Conservation (phyloP, 2,113 vertebrate species). For the Puffinus mauretanicus region DNA sequence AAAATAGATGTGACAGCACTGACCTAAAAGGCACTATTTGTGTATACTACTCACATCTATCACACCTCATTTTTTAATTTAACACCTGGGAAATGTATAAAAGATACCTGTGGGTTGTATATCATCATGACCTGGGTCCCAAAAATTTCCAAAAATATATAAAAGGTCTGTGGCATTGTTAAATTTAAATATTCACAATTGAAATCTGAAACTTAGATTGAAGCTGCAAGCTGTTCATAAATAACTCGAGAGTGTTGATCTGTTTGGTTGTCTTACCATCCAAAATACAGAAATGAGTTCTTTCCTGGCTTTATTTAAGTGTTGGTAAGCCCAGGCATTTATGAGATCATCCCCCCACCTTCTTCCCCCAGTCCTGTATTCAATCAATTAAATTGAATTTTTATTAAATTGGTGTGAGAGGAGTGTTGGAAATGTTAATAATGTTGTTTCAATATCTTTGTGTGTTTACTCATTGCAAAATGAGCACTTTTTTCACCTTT, state of each 20-base stretch:
- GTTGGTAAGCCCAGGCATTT: not conserved
- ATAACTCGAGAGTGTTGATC: not conserved
- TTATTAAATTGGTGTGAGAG: not conserved
- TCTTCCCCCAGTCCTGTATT: not conserved
- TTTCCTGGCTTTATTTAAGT: not conserved
- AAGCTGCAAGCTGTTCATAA: not conserved
- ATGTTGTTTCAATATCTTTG: not conserved
- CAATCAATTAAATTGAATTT: not conserved
- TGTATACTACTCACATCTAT: constrained; percentile 64
- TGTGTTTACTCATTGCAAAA: not conserved
- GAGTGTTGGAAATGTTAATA: not conserved
- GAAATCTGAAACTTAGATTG: not conserved
- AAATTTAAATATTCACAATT: constrained; percentile 28
- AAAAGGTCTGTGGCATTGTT: constrained; percentile 39
- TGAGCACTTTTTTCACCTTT: not conserved
- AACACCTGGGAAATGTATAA: constrained; percentile 77
- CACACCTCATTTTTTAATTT: constrained; percentile 77
- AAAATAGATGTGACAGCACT: constrained; percentile 81
- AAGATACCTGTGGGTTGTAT: constrained; percentile 73
- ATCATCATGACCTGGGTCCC: constrained; percentile 71
- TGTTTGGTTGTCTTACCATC: not conserved
- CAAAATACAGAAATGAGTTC: not conserved
- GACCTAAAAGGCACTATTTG: constrained; percentile 69
- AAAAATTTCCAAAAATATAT: constrained; percentile 40
- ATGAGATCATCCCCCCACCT: not conserved